Conservation (phyloP, 2,888 invertebrate genomes). For the Cordilura impudica region DNA sequence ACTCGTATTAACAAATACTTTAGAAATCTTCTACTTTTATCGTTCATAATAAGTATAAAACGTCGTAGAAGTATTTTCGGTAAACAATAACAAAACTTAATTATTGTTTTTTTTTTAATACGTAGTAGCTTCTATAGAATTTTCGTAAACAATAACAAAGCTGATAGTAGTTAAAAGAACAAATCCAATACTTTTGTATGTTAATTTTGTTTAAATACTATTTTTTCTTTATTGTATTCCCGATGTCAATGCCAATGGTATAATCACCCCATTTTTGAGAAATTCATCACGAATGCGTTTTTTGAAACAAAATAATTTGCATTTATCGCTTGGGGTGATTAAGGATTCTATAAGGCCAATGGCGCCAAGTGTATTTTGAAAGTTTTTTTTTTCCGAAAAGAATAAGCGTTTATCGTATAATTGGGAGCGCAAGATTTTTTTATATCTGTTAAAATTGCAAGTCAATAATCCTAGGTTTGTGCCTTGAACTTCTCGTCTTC, state of each 20-base stretch:
- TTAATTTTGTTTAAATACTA: neutral
- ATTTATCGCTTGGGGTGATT: neutral
- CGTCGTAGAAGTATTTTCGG: no score
- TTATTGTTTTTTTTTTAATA: no score
- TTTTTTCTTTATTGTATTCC: conserved; percentile 13
- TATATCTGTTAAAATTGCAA: neutral
- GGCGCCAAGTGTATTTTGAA: conserved; percentile 25
- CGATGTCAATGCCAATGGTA: conserved; percentile 44
- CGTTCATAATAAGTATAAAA: no score
- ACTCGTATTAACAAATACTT: no score
- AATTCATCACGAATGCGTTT: neutral
- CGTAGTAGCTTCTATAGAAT: neutral
- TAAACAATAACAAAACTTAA: no score
- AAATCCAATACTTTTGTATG: no score
- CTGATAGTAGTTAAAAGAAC: neutral
- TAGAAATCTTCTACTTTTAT: no score
- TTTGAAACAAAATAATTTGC: neutral
- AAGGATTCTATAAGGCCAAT: neutral
- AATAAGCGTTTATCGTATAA: neutral
- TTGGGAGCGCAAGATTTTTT: neutral
- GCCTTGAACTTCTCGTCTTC: conserved; percentile 34
- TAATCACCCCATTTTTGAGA: conserved; percentile 29
- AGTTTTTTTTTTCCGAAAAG: no score
- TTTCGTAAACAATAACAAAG: conserved; percentile 3
- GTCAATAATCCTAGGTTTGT: conserved; percentile 19